Conservation (phyloP, 1,140 invertebrate species). For the Atta colombica region DNA sequence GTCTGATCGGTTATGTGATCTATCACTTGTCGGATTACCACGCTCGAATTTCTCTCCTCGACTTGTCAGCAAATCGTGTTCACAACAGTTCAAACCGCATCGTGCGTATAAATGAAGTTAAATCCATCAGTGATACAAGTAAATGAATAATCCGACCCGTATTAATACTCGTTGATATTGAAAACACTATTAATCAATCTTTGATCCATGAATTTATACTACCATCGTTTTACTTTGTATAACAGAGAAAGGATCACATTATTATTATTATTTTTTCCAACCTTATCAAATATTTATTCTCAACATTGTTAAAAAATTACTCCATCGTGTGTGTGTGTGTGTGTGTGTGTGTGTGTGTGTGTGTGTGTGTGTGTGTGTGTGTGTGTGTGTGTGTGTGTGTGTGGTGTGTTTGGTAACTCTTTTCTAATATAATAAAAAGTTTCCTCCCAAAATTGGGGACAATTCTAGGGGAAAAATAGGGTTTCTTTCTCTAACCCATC, state of each 20-base stretch:
- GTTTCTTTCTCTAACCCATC: background rate
- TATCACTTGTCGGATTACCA: slow-evolving; percentile 28
- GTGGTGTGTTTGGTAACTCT: background rate
- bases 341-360: too few relatives aligned
- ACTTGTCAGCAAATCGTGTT: background rate
- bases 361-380: too few relatives aligned
- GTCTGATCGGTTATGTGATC: slow-evolving; percentile 33
- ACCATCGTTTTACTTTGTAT: background rate
- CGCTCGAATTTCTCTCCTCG: slow-evolving; percentile 9
- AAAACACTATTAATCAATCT: background rate
- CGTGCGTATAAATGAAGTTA: background rate
- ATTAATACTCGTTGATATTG: background rate
- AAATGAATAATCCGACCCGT: slow-evolving; percentile 21
- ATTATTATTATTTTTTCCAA: background rate
- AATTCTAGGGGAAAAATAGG: too few relatives aligned
- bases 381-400: too few relatives aligned
- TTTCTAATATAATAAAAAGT: background rate
- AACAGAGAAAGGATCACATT: background rate
- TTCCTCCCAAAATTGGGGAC: background rate
- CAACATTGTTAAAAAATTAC: background rate
- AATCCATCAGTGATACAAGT: slow-evolving; percentile 25
- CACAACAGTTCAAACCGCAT: background rate
- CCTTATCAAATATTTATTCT: background rate
- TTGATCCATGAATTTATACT: background rate
- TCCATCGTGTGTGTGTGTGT: background rate